phyloP scores from a whole-genome alignment of 2,113 vertebrate species.

The Phalacrocorax brasilianus region DNA sequence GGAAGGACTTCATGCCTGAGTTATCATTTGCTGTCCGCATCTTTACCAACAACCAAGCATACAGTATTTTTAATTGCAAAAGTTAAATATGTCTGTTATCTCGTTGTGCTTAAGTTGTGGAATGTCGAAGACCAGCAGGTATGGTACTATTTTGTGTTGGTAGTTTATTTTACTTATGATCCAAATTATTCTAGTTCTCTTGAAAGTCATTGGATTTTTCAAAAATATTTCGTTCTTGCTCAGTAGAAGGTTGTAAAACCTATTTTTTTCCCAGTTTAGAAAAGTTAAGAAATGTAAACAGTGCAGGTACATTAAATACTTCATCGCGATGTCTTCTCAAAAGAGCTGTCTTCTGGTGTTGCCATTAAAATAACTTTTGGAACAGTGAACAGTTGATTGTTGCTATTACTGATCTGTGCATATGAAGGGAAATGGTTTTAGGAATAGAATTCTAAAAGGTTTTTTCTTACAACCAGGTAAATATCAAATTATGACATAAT shows the following conservation, averaged over 20 bases:
- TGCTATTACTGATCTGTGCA: not conserved
- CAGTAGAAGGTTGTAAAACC: not conserved
- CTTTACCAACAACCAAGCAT: not conserved
- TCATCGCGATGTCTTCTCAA: not conserved
- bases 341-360: not conserved
- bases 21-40: not conserved
- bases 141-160: not conserved
- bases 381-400: not conserved
- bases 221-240: not conserved
- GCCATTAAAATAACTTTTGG: not conserved
- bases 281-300: not conserved
- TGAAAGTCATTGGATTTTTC: not conserved
- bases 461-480: not conserved
- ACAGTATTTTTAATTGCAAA: not conserved
- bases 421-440: not conserved
- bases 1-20: not conserved
- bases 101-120: conserved; percentile 79
- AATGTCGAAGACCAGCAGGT: conserved; percentile 75
- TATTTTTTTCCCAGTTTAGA: not conserved
- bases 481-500: not conserved
- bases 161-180: not conserved
- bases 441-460: not conserved
- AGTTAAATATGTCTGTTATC: conserved; percentile 76
- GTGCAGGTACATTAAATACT: not conserved
- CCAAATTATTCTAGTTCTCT: not conserved